These are phyloP conservation scores for Orchesellides sinensis DNA, from an alignment of 2,888 invertebrate genomes.

Conservation along the genomic window DNA sequence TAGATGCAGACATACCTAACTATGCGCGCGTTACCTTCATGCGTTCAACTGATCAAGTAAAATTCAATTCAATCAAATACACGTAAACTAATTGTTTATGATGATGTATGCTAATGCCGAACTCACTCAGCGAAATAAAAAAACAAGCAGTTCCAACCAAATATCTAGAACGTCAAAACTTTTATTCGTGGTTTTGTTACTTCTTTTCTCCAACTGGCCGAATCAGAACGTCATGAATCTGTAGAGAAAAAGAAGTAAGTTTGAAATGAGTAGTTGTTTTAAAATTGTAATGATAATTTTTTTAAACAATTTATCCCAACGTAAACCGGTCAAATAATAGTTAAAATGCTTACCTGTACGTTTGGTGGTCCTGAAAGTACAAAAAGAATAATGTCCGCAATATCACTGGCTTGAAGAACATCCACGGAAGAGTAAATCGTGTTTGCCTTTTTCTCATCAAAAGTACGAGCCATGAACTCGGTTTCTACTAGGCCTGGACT, in stretches of 20 bases:
- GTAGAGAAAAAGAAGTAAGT: not conserved
- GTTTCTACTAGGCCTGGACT: slow-evolving; percentile 74
- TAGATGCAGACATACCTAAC: too few species aligned
- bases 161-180: too few species aligned
- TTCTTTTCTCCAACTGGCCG: slow-evolving; percentile 41
- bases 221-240: slow-evolving; percentile 41
- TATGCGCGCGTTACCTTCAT: too few species aligned
- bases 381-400: slow-evolving; percentile 82
- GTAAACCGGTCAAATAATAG: not conserved
- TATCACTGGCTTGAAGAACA: slow-evolving; percentile 80
- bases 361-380: slow-evolving; percentile 82
- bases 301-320: too few species aligned
- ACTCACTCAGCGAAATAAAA: too few species aligned
- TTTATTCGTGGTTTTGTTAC: too few species aligned
- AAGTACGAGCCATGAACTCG: slow-evolving; percentile 66
- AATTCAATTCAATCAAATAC: too few species aligned
- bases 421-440: slow-evolving; percentile 77
- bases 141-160: too few species aligned
- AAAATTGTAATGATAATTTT: too few species aligned
- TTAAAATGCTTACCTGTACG: slow-evolving; percentile 78
- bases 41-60: too few species aligned
- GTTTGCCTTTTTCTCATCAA: slow-evolving; percentile 75
- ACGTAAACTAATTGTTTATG: too few species aligned
- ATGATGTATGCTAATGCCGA: too few species aligned
- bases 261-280: not conserved